A percentile compares a stretch with the other conserved stretches of the same genome.
phyloP scores from a whole-genome alignment of 2,797 vertebrate genomes.

The Darevskia mixta region DNA sequence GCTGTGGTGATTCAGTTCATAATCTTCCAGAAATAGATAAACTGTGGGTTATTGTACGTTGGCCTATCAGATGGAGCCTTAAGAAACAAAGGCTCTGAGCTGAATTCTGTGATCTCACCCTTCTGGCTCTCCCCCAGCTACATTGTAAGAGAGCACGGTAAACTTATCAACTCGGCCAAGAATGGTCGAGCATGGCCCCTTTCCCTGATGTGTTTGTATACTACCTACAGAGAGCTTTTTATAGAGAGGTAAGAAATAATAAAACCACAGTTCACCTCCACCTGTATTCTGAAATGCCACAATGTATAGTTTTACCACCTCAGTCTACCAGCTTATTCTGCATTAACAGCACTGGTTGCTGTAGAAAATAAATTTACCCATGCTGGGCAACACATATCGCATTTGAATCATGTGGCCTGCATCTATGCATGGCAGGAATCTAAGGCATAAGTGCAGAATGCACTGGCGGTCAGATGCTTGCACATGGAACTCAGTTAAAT shows the following conservation, averaged over 20 bases:
- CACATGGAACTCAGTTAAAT: not conserved
- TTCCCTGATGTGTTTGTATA: not conserved
- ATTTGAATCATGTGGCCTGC: not conserved
- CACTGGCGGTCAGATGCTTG: not conserved
- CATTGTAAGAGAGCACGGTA: not conserved
- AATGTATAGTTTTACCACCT: not conserved
- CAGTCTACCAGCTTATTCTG: not conserved
- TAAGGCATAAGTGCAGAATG: not conserved
- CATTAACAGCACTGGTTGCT: not conserved
- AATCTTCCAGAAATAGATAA: slow-evolving; percentile 44
- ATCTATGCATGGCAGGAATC: not conserved
- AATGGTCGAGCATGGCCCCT: not conserved
- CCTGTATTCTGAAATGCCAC: not conserved
- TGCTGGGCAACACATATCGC: not conserved
- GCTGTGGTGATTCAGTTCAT: not conserved
- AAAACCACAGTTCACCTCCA: not conserved
- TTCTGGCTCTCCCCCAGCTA: slow-evolving; percentile 14
- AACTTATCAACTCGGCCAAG: not conserved
- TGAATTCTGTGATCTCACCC: slow-evolving; percentile 5
- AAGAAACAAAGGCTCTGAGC: slow-evolving; percentile 22
- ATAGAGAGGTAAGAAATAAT: not conserved
- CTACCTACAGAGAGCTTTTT: not conserved
- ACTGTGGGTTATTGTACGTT: not conserved
- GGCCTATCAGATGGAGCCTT: slow-evolving; percentile 28
- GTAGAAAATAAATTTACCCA: not conserved